Evolutionary conservation across 1,140 invertebrate genomes (phyloP).

Genomic region (Delia radicum): DNA sequence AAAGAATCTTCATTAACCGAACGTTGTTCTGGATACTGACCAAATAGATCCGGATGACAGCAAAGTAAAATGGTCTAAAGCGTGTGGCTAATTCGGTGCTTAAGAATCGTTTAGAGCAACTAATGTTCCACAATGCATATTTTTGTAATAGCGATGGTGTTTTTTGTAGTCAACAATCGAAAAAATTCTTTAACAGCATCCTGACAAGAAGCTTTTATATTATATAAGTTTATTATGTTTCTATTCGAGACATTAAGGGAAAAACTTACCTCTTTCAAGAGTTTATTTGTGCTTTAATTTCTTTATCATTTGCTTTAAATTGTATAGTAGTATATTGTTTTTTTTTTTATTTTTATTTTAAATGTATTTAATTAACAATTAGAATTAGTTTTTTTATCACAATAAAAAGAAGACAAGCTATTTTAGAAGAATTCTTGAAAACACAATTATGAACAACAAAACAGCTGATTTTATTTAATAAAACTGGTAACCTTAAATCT

Average conservation of each 20-base stretch:
- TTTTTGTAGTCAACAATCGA: neutral
- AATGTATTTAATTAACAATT: too few species aligned
- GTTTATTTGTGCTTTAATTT: neutral
- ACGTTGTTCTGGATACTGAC: conserved; percentile 85
- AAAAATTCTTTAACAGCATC: neutral
- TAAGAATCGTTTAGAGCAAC: neutral
- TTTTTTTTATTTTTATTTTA: neutral
- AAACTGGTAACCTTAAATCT: too few species aligned
- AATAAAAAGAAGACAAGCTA: neutral
- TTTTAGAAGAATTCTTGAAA: neutral
- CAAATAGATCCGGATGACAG: conserved; percentile 95
- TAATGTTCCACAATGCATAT: neutral
- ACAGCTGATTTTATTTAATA: neutral
- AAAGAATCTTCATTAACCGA: conserved; percentile 88
- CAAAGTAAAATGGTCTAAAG: conserved; percentile 90
- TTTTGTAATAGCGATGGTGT: neutral
- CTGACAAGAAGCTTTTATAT: neutral
- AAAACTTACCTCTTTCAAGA: neutral
- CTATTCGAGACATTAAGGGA: neutral
- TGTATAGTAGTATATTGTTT: neutral
- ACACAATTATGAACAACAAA: neutral
- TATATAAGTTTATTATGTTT: neutral
- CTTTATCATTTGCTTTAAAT: too few species aligned
- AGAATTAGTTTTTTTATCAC: neutral
- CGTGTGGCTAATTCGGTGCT: conserved; percentile 79